Evolutionary conservation across 35 echinoderm and acorn worm genomes (phyloP), one percentile per base, ranked within the genome.

Genomic region (Anneissia japonica): DNA sequence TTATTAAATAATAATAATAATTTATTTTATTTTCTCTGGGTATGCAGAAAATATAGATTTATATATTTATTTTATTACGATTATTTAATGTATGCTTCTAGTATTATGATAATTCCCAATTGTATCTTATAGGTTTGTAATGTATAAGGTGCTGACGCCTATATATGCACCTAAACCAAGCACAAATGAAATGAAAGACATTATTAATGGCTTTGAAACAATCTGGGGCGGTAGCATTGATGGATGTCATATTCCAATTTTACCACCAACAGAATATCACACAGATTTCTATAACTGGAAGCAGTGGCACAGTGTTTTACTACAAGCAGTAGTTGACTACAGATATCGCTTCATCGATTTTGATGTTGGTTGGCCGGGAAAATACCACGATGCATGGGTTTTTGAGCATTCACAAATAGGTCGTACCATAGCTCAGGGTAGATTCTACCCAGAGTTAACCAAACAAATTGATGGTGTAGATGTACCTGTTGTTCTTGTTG

Each of bases 281-380:
- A 75, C 26, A 33, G 73, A 75, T 75, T 75, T 30, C 26, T 75
- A 9, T 33, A 75, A 75, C 73, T 9, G 73, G 32, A 75, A 75
- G 26, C 26, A 33, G 23, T 75, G 32, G 26, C 73, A 75, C 26
- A 9, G 26, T 30, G 32, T 75, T 75, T 5, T 75, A 30, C 23
- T 75, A 33, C 73, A 75, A 26, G 73, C 73, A 9, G 73, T 75
- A 75, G 73, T 33, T 75, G 73, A 75, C 26, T 28, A 75, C 23
- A 75, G 73, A 33, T 75, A 75, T 75, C 32, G 73, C 4, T 75
- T 75, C 73, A 75, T 75, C 26, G 73, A 75, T 75, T 28, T 75
- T 28, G 26, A 28, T 30, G 73, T 75, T 23, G 73, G 73, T 9
- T 75, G 73, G 73, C 73, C 73, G 4, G 73, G 73, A 9, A 75